phyloP scores from a whole-genome alignment of 1,140 invertebrate genomes.

The Drosophila equinoxialis region DNA sequence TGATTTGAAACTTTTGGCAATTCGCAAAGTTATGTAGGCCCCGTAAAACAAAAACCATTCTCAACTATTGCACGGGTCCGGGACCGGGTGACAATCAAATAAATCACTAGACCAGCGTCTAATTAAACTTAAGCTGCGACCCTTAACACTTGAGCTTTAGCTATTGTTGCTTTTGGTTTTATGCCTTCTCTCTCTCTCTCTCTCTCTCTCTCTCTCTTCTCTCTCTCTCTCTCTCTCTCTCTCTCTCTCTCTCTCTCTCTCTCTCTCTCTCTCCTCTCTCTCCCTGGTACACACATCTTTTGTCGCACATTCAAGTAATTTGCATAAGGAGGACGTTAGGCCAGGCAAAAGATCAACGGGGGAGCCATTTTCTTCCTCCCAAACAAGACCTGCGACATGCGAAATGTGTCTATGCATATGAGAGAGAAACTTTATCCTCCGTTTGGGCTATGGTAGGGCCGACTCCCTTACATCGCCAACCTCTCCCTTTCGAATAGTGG shows the following conservation, averaged over 20 bases:
- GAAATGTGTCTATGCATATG: slow-evolving; percentile 71
- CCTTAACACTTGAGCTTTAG: slow-evolving; percentile 73
- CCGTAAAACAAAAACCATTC: slow-evolving; percentile 28
- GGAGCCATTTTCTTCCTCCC: slow-evolving; percentile 57
- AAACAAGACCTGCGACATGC: slow-evolving; percentile 21
- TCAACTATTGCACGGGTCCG: slow-evolving; percentile 31
- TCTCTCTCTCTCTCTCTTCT: slow-evolving; percentile 1
- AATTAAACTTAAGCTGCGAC: slow-evolving; percentile 78
- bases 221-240: not conserved
- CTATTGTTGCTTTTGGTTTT: slow-evolving; percentile 40
- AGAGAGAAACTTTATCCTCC: slow-evolving; percentile 60
- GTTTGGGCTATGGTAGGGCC: not conserved
- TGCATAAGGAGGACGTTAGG: slow-evolving; percentile 68
- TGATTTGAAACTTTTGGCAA: slow-evolving; percentile 34
- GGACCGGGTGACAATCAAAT: slow-evolving; percentile 58
- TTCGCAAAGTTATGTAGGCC: not conserved
- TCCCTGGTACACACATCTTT: slow-evolving; percentile 32
- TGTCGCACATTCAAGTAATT: slow-evolving; percentile 50
- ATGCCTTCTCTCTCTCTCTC: slow-evolving; percentile 8
- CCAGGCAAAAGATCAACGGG: slow-evolving; percentile 71
- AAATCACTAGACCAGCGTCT: slow-evolving; percentile 72
- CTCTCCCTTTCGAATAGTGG: slow-evolving; percentile 30
- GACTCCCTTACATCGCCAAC: not conserved
- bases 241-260: not conserved
- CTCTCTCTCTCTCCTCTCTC: not conserved